Evolutionary conservation across 2,797 vertebrate genomes (phyloP), one percentile per base, ranked within the genome.

Genomic region (Cyprinella venusta): DNA sequence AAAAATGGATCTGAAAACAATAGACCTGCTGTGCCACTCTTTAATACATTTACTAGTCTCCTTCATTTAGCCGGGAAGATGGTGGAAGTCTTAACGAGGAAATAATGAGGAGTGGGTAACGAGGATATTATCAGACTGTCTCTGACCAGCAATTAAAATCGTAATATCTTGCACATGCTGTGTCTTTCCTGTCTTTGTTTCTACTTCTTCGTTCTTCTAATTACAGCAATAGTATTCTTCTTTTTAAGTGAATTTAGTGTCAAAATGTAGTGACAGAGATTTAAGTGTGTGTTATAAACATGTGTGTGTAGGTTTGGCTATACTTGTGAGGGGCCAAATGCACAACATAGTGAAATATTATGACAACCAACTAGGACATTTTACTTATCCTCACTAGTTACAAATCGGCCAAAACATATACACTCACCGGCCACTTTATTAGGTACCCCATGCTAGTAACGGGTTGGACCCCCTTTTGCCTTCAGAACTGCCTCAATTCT

Each of bases 111-210:
- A 70, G 68, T 48, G 52, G 24, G 71, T 80, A 80, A 80, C 8
- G n/a, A 80, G 78, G n/a, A 80, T 71, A 80, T 71, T 48, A 80
- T 80, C 79, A 36, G 79, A 61, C 68, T 71, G 79, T 80, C 68
- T 80, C 68, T 80, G 68, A 71, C 68, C 79, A 71, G 68, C 40
- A 71, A 61, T 61, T 71, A 71, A 61, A 80, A 61, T 19, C 5
- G 21, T 61, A 48, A 61, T 80, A 80, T 80, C 54, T 16, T 61
- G 18, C 79, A 80, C 79, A 80, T 63, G 67, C 52, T 80, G 79
- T n/a, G 68, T 13, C 18, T 45, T 61, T 61, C 38, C 71, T 86
- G 15, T 42, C 42, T 54, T 80, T 54, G 45, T 52, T 56, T 79
- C 13, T 65, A 26, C 67, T 24, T n/a, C 16, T 56, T 64, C 8